Base-by-base conservation (phyloP, 92 coral and sea anemone genomes). In the Bergia puertoricense region DNA sequence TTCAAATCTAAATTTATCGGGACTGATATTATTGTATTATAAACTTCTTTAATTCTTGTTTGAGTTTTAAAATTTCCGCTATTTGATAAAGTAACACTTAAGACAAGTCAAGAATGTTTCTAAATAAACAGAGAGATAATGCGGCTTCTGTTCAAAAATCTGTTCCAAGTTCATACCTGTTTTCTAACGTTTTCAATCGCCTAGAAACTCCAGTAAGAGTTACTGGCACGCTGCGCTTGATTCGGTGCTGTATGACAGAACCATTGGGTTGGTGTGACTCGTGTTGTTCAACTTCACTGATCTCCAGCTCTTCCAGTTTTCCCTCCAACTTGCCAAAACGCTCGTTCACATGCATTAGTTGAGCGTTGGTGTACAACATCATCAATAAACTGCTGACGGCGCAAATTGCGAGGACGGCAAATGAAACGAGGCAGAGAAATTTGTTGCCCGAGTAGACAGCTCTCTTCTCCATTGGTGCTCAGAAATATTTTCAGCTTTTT, bases 271-370 rank as follows among this genome's bases (percentile, higher is more conserved):
- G 73, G 30, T 65, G 48, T 41, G 37, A 20, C 39, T 16, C 85
- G 43, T 39, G 76, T 3, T 41, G 13, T 66, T 5, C 84, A 36
- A 2, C 44, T 37, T 42, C 85, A 0, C 14, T 45, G 20, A 39
- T 20, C 14, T 77, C 65, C 57, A 59, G 40, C 43, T 15, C 36
- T 22, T 65, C 76, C 57, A 81, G 74, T 59, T 39, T 62, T 8
- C 50, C 54, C 15, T 81, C 76, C 75, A 62, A 14, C 11, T 22
- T 81, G 20, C 57, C 54, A 18, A 81, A 37, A 41, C 75, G 85
- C 37, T 81, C 85, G 85, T 62, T 81, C n/a, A 81, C 37, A 62
- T 81, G 71, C 48, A 81, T 20, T 48, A 62, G 73, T 81, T 81
- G 85, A 14, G 75, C 38, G 51, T 81, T 81, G 54, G 75, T 65